Evolutionary conservation across 1,140 invertebrate genomes (phyloP).

Genomic region (Pseudomyrmex pallidus): DNA sequence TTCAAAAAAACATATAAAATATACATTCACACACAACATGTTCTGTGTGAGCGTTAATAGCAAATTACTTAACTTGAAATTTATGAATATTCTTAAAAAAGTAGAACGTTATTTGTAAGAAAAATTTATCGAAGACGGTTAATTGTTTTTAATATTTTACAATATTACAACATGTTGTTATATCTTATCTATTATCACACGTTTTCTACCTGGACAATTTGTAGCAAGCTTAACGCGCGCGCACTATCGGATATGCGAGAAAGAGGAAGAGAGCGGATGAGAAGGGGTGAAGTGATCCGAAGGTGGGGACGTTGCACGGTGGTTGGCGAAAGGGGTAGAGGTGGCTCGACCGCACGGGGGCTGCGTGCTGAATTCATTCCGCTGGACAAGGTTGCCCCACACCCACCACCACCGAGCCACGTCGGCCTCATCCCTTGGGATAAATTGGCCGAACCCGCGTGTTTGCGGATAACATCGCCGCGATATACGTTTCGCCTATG

Average conservation of each 20-base stretch:
- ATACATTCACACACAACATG: background rate
- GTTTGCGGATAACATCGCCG: slow-evolving; percentile 83
- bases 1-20: background rate
- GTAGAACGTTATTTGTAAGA: no score
- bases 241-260: slow-evolving; percentile 16
- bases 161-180: background rate
- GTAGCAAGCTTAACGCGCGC: slow-evolving; percentile 62
- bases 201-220: slow-evolving; percentile 53
- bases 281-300: slow-evolving; percentile 50
- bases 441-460: slow-evolving; percentile 84
- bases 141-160: background rate
- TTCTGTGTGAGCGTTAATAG: background rate
- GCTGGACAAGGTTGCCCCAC: slow-evolving; percentile 79
- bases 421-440: slow-evolving; percentile 81
- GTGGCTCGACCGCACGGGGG: slow-evolving; percentile 73
- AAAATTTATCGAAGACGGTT: no score
- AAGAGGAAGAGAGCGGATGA: slow-evolving; percentile 40
- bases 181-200: slow-evolving; percentile 31
- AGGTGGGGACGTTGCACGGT: slow-evolving; percentile 63
- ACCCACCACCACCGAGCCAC: slow-evolving; percentile 71
- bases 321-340: slow-evolving; percentile 65
- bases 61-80: background rate
- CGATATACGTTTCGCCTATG: slow-evolving; percentile 79
- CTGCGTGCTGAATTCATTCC: slow-evolving; percentile 82
- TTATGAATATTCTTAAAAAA: no score